Base-by-base conservation (phyloP, 2,113 vertebrate genomes). In the Reinhardtius hippoglossoides region DNA sequence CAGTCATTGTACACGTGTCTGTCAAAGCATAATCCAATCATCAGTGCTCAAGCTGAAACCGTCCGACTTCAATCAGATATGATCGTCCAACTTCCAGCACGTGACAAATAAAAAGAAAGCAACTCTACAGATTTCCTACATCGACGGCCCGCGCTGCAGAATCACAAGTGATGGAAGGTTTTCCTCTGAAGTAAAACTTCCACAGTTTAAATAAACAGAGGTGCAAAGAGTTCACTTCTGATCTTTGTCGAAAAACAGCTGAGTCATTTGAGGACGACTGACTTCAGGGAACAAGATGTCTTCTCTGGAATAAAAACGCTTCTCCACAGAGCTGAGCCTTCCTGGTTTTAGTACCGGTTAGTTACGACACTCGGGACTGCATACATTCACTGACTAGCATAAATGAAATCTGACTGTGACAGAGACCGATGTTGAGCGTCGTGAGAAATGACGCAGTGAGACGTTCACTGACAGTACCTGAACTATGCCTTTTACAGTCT, bases 361-460 rank as follows among this genome's bases (percentile, higher is more conserved):
- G 10, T 31, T 35, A 52, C 61, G 21, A 61, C 31, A 31, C 57
- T 66, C 56, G 44, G 10, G 15, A 73, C 46, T 74, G 69, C 44
- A 82, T 67, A 81, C 74, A 78, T 74, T 80, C 67, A 65, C 70
- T 67, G 54, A 61, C 74, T 72, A 83, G 72, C 72, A 81, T 74
- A 71, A 71, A 56, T 46, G 40, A 76, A 66, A 52, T 44, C 0
- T 31, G 16, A 75, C 67, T 78, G 42, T 58, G 35, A 57, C 14
- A 68, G 48, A 85, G 5, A 18, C 46, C 58, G 24, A 20, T 26
- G 64, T 72, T 69, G 65, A 76, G 4, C 76, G 78, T 59, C 35
- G 84, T 78, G 63, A 27, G 37, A 81, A 62, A 82, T 44, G 26
- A 81, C 24, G 72, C 78, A 83, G 66, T 1, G 46, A 77, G 26